Conservation (phyloP, 2,797 vertebrate genomes). For the Phyllotis vaccarum region DNA sequence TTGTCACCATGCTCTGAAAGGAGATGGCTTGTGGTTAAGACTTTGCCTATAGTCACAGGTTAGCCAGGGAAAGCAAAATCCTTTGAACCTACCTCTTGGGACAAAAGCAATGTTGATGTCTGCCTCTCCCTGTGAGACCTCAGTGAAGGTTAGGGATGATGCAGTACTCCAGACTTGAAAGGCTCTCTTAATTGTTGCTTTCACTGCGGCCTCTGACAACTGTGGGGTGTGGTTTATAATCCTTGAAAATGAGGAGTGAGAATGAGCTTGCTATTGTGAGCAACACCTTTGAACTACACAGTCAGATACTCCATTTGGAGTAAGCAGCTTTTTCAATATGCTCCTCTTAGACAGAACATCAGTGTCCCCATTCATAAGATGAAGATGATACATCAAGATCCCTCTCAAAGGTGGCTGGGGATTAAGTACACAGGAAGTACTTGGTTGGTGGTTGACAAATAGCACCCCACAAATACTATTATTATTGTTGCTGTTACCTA, state of each 20-base stretch:
- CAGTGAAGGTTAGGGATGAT: conserved; percentile 89
- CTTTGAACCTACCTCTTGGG: conserved; percentile 86
- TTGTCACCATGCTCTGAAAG: conserved; percentile 92
- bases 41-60: not conserved
- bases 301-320: not conserved
- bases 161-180: conserved; percentile 90
- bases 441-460: not conserved
- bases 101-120: conserved; percentile 92
- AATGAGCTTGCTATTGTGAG: not conserved
- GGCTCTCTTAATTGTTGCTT: conserved; percentile 86
- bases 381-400: not conserved
- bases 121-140: conserved; percentile 83
- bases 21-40: not conserved
- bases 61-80: not conserved
- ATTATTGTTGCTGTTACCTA: not conserved
- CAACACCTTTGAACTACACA: not conserved
- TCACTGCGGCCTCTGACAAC: conserved; percentile 87
- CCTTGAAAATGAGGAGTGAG: conserved; percentile 83
- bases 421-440: not conserved
- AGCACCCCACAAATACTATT: not conserved
- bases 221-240: conserved; percentile 89
- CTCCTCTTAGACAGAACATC: not conserved
- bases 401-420: not conserved
- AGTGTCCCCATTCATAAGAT: not conserved
- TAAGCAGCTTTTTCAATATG: not conserved